Evolutionary conservation across 2,888 invertebrate species (phyloP).

Genomic region (Argyresthia albistria): DNA sequence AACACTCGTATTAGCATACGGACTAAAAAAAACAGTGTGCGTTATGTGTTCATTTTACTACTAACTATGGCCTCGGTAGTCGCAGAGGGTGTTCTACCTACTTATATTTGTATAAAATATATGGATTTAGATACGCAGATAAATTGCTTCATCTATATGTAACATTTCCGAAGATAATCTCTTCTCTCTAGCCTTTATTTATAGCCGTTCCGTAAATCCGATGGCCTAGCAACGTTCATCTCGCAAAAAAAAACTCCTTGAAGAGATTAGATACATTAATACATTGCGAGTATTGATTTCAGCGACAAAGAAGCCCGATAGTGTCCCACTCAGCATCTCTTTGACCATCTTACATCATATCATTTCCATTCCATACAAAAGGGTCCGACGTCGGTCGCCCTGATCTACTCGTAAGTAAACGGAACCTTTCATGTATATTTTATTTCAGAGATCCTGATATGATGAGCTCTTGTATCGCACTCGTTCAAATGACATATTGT

Average conservation of each 20-base stretch:
- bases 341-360: slow-evolving; percentile 52
- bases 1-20: no score
- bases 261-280: neutral
- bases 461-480: slow-evolving; percentile 48
- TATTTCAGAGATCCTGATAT: slow-evolving; percentile 57
- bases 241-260: neutral
- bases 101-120: no score
- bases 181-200: no score
- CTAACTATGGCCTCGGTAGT: no score
- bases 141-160: no score
- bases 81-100: no score
- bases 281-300: neutral
- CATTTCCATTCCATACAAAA: slow-evolving; percentile 39
- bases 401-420: slow-evolving; percentile 43
- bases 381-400: slow-evolving; percentile 35
- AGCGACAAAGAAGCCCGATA: neutral
- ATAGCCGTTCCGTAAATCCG: no score
- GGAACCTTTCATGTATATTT: slow-evolving; percentile 59
- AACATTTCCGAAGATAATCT: no score
- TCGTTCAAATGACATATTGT: slow-evolving; percentile 65
- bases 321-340: slow-evolving; percentile 14
- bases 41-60: no score
- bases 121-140: no score
- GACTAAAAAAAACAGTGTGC: no score
- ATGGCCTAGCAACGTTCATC: no score